These are phyloP conservation scores for Isaurus tuberculatus DNA, from an alignment of 92 coral and sea anemone species.

Conservation along the genomic window DNA sequence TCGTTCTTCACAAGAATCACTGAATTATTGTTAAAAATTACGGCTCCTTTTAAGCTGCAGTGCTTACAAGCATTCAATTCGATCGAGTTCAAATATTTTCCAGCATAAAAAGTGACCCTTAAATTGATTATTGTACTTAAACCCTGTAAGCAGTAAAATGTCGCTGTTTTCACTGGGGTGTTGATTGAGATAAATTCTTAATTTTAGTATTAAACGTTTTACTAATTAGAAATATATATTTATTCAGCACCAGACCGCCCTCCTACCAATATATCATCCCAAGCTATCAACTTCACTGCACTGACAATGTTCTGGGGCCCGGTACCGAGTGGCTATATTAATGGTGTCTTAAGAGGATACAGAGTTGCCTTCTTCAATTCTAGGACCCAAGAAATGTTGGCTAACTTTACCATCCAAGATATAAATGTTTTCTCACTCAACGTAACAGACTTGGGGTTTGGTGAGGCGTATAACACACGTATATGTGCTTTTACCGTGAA, in stretches of 20 bases:
- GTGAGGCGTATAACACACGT: background rate
- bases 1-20: too few species aligned
- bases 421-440: background rate
- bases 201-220: background rate
- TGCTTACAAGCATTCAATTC: too few species aligned
- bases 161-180: too few species aligned
- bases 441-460: slow-evolving; percentile 17
- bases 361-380: background rate
- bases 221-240: background rate
- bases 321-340: background rate
- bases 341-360: slow-evolving; percentile 15
- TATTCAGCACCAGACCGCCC: slow-evolving; percentile 9
- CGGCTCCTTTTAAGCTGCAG: too few species aligned
- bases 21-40: too few species aligned
- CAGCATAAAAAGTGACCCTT: background rate
- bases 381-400: background rate
- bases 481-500: slow-evolving; percentile 36
- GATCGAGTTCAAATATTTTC: too few species aligned
- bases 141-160: too few species aligned
- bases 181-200: too few species aligned
- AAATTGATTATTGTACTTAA: background rate
- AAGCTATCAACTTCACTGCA: background rate
- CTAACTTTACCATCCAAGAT: background rate
- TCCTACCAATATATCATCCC: background rate
- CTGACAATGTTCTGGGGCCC: slow-evolving; percentile 14